A percentile compares a stretch with the other conserved stretches of the same genome.
These are phyloP conservation scores for Falco concolor DNA, from an alignment of 2,797 vertebrate species.

Conservation along the genomic window DNA sequence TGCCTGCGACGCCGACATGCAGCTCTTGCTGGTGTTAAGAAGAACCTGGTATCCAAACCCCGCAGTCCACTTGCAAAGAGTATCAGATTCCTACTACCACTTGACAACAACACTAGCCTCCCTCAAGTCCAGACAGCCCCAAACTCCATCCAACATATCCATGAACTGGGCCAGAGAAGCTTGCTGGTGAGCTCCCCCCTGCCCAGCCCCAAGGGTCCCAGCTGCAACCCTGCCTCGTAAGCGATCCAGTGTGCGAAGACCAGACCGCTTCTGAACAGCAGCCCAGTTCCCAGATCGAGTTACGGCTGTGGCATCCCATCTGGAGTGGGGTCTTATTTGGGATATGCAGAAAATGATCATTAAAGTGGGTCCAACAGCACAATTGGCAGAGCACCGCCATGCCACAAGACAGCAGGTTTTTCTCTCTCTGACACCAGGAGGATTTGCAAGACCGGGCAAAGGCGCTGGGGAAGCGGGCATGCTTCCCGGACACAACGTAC, in stretches of 20 bases:
- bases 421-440: not conserved
- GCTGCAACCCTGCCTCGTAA: not conserved
- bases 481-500: not conserved
- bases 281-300: not conserved
- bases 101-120: not conserved
- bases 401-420: not conserved
- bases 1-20: not conserved
- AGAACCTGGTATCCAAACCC: not conserved
- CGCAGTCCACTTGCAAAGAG: not conserved
- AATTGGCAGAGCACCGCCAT: not conserved
- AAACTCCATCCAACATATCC: not conserved
- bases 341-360: constrained; percentile 16
- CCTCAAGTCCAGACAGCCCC: constrained; percentile 8
- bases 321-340: not conserved
- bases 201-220: not conserved
- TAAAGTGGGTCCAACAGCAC: not conserved
- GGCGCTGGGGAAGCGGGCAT: rapidly evolving
- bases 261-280: not conserved
- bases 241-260: not conserved
- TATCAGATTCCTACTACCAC: not conserved
- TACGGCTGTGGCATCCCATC: not conserved
- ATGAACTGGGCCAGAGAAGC: not conserved
- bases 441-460: not conserved
- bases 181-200: not conserved
- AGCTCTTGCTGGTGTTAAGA: not conserved